Conservation (phyloP, 37 sponge, comb jelly and placozoan species). For the Haliclona indistincta region DNA sequence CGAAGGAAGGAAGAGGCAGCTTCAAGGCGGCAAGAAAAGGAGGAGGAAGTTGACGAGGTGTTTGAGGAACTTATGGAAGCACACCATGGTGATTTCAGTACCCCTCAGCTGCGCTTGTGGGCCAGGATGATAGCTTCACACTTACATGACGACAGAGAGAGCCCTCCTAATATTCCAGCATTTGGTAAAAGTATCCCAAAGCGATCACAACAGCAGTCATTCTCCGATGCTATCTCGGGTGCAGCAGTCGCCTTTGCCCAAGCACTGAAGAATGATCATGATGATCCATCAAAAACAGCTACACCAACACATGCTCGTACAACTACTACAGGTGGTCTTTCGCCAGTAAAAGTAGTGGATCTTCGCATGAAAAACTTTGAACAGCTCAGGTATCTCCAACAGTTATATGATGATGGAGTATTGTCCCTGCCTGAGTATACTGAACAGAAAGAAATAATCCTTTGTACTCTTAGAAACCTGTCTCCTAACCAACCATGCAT, state of each 20-base stretch:
- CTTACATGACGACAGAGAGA: neutral
- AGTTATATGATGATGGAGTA: conserved; percentile 43
- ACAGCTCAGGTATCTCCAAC: conserved; percentile 36
- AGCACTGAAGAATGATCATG: neutral
- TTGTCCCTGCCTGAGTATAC: conserved; percentile 14
- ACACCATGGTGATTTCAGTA: neutral
- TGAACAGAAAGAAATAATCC: conserved; percentile 29
- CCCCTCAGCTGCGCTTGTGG: neutral
- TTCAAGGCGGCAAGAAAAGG: conserved; percentile 9
- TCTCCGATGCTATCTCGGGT: neutral
- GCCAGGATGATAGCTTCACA: neutral
- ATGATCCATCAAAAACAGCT: neutral
- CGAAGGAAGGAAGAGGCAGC: neutral
- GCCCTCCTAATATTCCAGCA: conserved; percentile 2
- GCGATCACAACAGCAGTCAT: neutral
- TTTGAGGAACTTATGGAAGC: neutral
- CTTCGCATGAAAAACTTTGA: conserved; percentile 42
- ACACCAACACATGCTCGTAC: too few species aligned
- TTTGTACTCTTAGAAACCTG: neutral
- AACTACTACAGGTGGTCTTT: conserved; percentile 6
- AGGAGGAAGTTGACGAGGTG: conserved; percentile 6
- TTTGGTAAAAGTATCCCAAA: neutral
- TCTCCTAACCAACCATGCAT: too few species aligned
- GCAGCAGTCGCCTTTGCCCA: conserved; percentile 14
- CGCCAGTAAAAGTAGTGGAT: conserved; percentile 27